A percentile compares a stretch with the other conserved stretches of the same genome.
Evolutionary conservation across 2,113 vertebrate species (phyloP).

Genomic region (Sinosuthora webbiana): DNA sequence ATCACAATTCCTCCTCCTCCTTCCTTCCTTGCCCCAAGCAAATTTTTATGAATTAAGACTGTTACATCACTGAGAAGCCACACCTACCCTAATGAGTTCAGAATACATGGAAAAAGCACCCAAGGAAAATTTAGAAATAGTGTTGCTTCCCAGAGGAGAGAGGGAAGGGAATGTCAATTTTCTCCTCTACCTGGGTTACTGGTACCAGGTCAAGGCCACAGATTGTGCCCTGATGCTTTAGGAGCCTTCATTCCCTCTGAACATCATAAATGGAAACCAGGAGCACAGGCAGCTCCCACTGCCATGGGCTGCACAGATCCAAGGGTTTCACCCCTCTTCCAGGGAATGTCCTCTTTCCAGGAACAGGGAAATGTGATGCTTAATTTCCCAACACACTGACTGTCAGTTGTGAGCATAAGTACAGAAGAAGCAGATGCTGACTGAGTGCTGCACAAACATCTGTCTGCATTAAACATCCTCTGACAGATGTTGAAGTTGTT

Average conservation of each 20-base stretch:
- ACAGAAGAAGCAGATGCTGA: neutral
- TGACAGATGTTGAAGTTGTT: neutral
- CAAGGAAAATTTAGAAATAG: neutral
- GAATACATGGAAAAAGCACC: neutral
- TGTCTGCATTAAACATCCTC: neutral
- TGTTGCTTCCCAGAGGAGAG: neutral
- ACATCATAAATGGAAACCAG: fast-evolving
- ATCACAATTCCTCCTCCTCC: neutral
- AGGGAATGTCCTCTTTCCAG: neutral
- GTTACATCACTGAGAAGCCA: neutral
- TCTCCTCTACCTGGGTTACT: neutral
- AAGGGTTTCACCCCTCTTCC: neutral
- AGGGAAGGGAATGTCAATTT: neutral
- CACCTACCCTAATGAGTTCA: neutral
- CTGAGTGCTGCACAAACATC: neutral
- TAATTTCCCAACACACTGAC: neutral
- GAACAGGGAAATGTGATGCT: neutral
- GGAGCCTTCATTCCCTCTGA: neutral
- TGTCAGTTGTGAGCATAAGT: fast-evolving
- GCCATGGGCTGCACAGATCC: neutral
- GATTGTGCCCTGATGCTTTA: neutral
- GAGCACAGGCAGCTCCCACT: neutral
- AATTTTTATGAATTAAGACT: neutral
- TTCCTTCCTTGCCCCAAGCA: neutral
- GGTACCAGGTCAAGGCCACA: neutral